Evolutionary conservation across 2,113 vertebrate genomes (phyloP).

Genomic region (Bombycilla garrulus): DNA sequence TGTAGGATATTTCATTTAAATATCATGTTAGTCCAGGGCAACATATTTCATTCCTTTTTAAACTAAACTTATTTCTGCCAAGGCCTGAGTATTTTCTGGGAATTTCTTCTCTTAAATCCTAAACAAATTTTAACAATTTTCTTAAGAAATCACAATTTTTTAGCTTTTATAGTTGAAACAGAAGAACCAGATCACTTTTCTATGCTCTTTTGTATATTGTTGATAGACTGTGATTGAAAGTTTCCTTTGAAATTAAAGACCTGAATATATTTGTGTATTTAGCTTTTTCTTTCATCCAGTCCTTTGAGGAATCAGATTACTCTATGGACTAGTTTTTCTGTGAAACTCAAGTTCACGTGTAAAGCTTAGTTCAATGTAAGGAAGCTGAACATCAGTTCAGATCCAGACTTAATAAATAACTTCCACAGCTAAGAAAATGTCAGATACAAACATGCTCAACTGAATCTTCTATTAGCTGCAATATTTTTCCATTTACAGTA

Average conservation of each 20-base stretch:
- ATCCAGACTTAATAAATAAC: not conserved
- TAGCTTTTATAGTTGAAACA: not conserved
- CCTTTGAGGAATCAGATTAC: not conserved
- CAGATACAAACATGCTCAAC: not conserved
- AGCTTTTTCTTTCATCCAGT: not conserved
- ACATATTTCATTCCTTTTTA: not conserved
- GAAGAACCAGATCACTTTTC: not conserved
- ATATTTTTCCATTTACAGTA: not conserved
- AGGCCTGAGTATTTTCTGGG: not conserved
- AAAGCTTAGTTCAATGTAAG: not conserved
- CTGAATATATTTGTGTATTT: not conserved
- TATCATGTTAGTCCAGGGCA: not conserved
- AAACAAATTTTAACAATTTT: not conserved
- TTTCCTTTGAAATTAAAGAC: slow-evolving; percentile 17
- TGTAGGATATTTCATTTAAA: not conserved
- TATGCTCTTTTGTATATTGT: not conserved
- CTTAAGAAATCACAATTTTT: not conserved
- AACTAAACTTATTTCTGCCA: not conserved
- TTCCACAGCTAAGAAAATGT: not conserved
- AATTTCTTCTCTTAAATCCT: not conserved
- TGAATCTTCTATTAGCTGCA: not conserved
- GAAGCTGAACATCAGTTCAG: not conserved
- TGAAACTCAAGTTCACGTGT: not conserved
- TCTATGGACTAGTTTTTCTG: not conserved
- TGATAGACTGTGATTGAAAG: slow-evolving; percentile 26